Evolutionary conservation across 1,140 invertebrate species (phyloP), one percentile per base, ranked within the genome.

Genomic region (Venustaconcha ellipsiformis): DNA sequence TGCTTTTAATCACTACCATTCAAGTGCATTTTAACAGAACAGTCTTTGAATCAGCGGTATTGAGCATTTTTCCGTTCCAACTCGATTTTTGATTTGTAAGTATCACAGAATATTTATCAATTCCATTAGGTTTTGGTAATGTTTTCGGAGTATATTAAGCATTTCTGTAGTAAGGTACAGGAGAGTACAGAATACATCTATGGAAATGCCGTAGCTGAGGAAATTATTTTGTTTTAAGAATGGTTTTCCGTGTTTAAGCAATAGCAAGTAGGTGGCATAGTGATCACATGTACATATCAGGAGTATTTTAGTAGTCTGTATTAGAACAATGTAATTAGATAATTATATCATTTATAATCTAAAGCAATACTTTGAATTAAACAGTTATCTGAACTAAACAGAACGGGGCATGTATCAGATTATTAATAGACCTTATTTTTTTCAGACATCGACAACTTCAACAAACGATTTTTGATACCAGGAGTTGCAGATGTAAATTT

Each of bases 71-170:
- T 14, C 65, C 12, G n/a, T 72, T 66, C 18, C 71, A 72, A 48
- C 56, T 66, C 23, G 65, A 66, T 66, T 72, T 64, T 3, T 55
- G 55, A 72, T 72, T 64, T 66, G 6, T 66, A 14, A 72, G 17
- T 15, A 62, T n/a, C 17, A 64, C 70, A 72, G 20, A 6, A 5
- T 64, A 30, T 12, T 30, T 37, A 55, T 23, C 65, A 30, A 30
- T 30, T 30, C 26, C 26, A 30, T 30, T 30, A 30, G 26, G 26
- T 30, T 30, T 30, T 30, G 1, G 26, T 30, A 30, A 30, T 30
- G 26, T 30, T 30, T 30, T 4, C 26, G 2, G 26, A 30, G 26
- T 30, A 30, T 30, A 30, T 1, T 2, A 30, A 30, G 26, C 26
- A 30, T 30, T 30, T 30, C 26, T 3, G 26, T 30, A 30, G 26